Evolutionary conservation across 1,140 invertebrate genomes (phyloP).

Genomic region (Carposina sasakii): DNA sequence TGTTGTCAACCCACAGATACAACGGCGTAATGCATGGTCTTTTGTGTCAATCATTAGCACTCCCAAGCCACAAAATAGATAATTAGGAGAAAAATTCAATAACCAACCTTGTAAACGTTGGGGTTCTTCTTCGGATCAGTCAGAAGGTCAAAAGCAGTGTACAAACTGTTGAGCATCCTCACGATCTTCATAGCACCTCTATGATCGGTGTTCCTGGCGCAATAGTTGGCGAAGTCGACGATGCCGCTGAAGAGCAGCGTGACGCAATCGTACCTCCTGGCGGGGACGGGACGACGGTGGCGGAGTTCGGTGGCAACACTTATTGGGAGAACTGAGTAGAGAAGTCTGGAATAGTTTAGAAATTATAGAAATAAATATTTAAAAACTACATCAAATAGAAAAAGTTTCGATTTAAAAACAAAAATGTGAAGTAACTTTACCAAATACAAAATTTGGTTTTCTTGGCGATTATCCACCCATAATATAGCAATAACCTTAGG

Average conservation of each 20-base stretch:
- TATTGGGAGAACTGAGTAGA: slow-evolving; percentile 95
- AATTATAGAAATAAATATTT: neutral
- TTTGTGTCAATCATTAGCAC: too few relatives aligned
- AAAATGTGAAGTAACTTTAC: too few relatives aligned
- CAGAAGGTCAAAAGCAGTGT: slow-evolving; percentile 92
- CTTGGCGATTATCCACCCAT: too few relatives aligned
- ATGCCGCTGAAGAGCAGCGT: slow-evolving; percentile 96
- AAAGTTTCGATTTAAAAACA: too few relatives aligned
- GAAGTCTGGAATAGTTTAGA: slow-evolving; percentile 77
- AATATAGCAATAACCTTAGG: too few relatives aligned
- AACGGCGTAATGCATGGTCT: too few relatives aligned
- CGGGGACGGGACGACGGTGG: slow-evolving; percentile 90
- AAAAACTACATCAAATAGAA: too few relatives aligned
- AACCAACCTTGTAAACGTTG: slow-evolving; percentile 97
- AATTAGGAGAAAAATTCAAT: too few relatives aligned
- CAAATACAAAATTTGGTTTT: too few relatives aligned
- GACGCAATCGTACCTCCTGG: slow-evolving; percentile 88
- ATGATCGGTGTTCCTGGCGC: slow-evolving; percentile 88
- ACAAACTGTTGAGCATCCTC: slow-evolving; percentile 91
- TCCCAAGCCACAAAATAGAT: too few relatives aligned
- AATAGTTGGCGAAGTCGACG: slow-evolving; percentile 92
- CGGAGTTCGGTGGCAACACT: slow-evolving; percentile 94
- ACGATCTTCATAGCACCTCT: slow-evolving; percentile 94
- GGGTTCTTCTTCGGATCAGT: slow-evolving; percentile 93
- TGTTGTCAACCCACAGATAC: too few relatives aligned